Evolutionary conservation across 2,113 vertebrate genomes (phyloP), one percentile per base, ranked within the genome.

Genomic region (Pterocles burchelli): DNA sequence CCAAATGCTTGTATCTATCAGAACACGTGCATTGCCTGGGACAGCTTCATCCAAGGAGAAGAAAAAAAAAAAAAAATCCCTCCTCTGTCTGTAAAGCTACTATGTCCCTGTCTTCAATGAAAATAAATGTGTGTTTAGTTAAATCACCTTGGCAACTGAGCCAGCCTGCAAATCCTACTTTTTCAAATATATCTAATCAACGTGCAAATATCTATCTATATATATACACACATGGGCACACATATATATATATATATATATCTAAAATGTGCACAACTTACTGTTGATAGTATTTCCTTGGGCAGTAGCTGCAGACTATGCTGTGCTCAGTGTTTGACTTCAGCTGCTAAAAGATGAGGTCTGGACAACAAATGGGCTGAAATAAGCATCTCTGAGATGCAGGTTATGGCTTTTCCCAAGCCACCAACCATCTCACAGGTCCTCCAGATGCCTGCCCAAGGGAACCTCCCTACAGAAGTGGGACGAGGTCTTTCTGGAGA

Each of bases 41-140:
- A 87, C 21, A 86, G 18, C 58, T 88, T 92, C 51, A 92, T 59
- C 34, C 54, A 88, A 66, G 74, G n/a, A 83, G 58, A n/a, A n/a
- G n/a, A 93, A 95, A 73, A 76, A 57, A 68, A 26, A 3, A 0
- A 41, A 41, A 41, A 41, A 41, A 41, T 41, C 1, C 20, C 13
- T 87, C 28, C 41, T n/a, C 58, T 48, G 18, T 46, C 70, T 52
- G 9, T 68, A 73, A 46, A 71, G 79, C 59, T 85, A 55, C 49
- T 1, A 68, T 10, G 7, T 55, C 7, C 9, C 61, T 20, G 80
- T 46, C 36, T 89, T 65, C 46, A 0, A 9, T 24, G 45, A 70
- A 24, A 85, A 25, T 49, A 46, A 87, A 86, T 5, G 25, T n/a
- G 38, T 51, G 73, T 38, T 78, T 73, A 38, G 41, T 15, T 82